Evolutionary conservation across 1,140 invertebrate genomes (phyloP).

Genomic region (Aphelenchoides fujianensis): DNA sequence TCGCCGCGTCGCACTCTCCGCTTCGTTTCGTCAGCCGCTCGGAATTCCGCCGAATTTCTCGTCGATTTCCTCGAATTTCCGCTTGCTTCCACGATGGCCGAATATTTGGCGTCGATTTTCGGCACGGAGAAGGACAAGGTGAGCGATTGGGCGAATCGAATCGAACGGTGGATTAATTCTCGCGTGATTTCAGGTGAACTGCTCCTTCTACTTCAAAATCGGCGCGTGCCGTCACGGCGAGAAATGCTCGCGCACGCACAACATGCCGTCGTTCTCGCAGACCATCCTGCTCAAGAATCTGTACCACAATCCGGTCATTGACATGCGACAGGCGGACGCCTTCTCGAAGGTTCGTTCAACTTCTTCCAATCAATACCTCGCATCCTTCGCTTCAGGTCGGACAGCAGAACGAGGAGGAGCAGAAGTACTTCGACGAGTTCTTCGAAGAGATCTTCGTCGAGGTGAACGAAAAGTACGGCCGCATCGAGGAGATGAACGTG

Average conservation of each 20-base stretch:
- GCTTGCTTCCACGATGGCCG: slow-evolving; percentile 69
- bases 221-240: slow-evolving; percentile 96
- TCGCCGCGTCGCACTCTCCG: no score
- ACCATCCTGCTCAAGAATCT: slow-evolving; percentile 47
- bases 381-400: slow-evolving; percentile 30
- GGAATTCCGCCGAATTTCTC: no score
- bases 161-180: no score
- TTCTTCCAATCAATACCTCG: slow-evolving; percentile 14
- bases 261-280: slow-evolving; percentile 95
- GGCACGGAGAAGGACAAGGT: slow-evolving; percentile 95
- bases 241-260: slow-evolving; percentile 92
- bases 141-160: slow-evolving; percentile 18
- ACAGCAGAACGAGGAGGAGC: slow-evolving; percentile 79
- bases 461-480: slow-evolving; percentile 91
- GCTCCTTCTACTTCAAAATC: slow-evolving; percentile 99
- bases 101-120: slow-evolving; percentile 97
- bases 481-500: slow-evolving; percentile 99
- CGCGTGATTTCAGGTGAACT: slow-evolving; percentile 70
- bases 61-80: no score
- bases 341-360: slow-evolving; percentile 36
- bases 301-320: slow-evolving; percentile 52
- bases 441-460: slow-evolving; percentile 99
- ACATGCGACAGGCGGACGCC: slow-evolving; percentile 47
- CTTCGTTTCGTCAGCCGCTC: no score
- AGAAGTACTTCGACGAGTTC: slow-evolving; percentile 98